A percentile compares a stretch with the other conserved stretches of the same genome.
These are phyloP conservation scores for Myotis vivesi DNA, from an alignment of 2,797 vertebrate species.

Conservation along the genomic window DNA sequence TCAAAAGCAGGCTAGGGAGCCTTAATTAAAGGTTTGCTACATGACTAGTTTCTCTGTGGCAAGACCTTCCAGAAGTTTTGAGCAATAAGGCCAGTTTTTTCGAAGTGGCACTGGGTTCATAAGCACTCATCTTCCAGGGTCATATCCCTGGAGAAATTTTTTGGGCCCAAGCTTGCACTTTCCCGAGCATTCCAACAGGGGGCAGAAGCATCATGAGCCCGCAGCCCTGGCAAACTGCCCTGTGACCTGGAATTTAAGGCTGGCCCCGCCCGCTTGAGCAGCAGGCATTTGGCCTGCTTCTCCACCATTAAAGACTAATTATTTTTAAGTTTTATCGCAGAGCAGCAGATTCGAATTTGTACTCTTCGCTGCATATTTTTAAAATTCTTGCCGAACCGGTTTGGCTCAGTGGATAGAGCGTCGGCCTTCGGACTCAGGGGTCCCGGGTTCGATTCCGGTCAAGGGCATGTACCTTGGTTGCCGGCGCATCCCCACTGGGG, in stretches of 20 bases:
- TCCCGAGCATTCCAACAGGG: not conserved
- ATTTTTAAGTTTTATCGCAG: constrained; percentile 46
- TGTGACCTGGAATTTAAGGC: constrained; percentile 44
- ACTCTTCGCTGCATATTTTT: constrained; percentile 15
- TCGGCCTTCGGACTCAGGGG: too few relatives aligned
- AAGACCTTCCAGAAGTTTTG: constrained; percentile 39
- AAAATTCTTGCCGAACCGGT: too few relatives aligned
- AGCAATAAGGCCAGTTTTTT: constrained; percentile 34
- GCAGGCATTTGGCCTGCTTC: constrained; percentile 3
- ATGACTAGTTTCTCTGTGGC: not conserved
- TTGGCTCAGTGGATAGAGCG: too few relatives aligned
- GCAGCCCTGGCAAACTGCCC: not conserved
- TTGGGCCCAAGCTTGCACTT: constrained; percentile 14
- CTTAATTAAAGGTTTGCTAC: not conserved
- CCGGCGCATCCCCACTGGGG: too few relatives aligned
- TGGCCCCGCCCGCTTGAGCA: not conserved
- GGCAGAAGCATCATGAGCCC: constrained; percentile 47
- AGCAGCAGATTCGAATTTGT: not conserved
- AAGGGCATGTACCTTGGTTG: too few relatives aligned
- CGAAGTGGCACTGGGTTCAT: not conserved
- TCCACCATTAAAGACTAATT: constrained; percentile 29
- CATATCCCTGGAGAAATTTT: not conserved
- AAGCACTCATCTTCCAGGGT: not conserved
- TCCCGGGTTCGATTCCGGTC: too few relatives aligned
- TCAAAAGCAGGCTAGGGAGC: not conserved